Evolutionary conservation across 2,888 invertebrate species (phyloP).

Genomic region (Thymelicus acteon): DNA sequence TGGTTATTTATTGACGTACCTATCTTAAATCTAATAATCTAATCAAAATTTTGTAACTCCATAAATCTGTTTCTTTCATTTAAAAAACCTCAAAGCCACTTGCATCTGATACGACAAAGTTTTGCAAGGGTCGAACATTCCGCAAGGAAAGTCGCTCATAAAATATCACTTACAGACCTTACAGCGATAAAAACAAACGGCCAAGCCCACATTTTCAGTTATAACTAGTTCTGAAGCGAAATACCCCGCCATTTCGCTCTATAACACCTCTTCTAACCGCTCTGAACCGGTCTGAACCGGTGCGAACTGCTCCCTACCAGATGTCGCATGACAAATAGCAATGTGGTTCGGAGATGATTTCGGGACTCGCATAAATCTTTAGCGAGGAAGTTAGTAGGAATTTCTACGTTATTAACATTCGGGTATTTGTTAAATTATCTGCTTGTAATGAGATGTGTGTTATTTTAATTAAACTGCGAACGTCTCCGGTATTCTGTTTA

Average conservation of each 20-base stretch:
- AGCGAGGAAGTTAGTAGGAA: slow-evolving; percentile 43
- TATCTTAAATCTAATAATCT: no score
- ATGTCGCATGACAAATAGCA: slow-evolving; percentile 72
- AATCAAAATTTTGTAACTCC: no score
- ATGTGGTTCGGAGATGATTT: slow-evolving; percentile 70
- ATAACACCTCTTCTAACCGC: slow-evolving; percentile 43
- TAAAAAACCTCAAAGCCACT: neutral
- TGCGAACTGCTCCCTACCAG: slow-evolving; percentile 64
- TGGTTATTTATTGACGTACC: no score
- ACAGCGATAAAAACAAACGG: slow-evolving; percentile 53
- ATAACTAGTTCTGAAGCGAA: slow-evolving; percentile 49
- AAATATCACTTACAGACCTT: slow-evolving; percentile 39
- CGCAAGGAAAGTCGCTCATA: slow-evolving; percentile 25
- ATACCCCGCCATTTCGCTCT: slow-evolving; percentile 44
- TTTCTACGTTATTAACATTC: slow-evolving; percentile 35
- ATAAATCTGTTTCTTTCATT: neutral
- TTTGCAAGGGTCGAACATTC: slow-evolving; percentile 19
- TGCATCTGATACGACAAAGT: slow-evolving; percentile 9
- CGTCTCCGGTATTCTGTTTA: slow-evolving; percentile 23
- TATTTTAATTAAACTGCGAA: slow-evolving; percentile 30
- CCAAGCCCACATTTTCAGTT: slow-evolving; percentile 49
- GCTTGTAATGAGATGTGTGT: slow-evolving; percentile 31
- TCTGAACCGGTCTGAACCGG: slow-evolving; percentile 55
- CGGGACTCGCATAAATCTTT: slow-evolving; percentile 58
- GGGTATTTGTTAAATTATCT: slow-evolving; percentile 36